Conservation (phyloP, 2,888 invertebrate genomes). For the Dicycla oo region DNA sequence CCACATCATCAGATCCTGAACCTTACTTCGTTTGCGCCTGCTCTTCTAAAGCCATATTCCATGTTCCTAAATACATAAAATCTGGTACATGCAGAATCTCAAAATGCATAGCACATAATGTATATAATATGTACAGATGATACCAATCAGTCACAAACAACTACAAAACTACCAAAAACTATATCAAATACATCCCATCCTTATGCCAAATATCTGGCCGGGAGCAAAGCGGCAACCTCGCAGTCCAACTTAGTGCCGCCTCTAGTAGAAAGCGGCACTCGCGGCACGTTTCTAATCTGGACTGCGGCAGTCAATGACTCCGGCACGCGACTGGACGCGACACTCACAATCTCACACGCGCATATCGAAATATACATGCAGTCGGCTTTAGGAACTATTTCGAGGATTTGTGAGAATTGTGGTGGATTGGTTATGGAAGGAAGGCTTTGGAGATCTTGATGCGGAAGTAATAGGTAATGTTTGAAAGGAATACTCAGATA, state of each 20-base stretch:
- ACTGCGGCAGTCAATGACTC: conserved; percentile 88
- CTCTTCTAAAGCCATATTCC: not conserved
- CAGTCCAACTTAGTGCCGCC: conserved; percentile 80
- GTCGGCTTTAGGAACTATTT: conserved; percentile 19
- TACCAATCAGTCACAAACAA: conserved; percentile 2
- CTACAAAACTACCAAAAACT: conserved; percentile 9
- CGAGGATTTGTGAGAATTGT: not conserved
- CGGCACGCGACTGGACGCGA: conserved; percentile 72
- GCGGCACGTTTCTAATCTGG: conserved; percentile 89
- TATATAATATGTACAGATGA: not conserved
- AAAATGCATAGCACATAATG: not conserved
- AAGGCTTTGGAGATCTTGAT: not conserved
- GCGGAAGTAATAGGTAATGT: not conserved
- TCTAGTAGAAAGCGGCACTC: conserved; percentile 87
- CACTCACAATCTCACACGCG: conserved; percentile 62
- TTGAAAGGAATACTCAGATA: not conserved
- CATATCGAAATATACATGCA: conserved; percentile 50
- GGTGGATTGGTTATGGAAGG: not conserved
- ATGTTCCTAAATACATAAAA: not conserved
- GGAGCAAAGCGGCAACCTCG: conserved; percentile 82
- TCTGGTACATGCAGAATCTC: too few relatives aligned
- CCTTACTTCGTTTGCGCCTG: not conserved
- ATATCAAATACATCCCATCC: conserved; percentile 29
- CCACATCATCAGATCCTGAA: not conserved
- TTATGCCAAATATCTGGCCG: conserved; percentile 53